Evolutionary conservation across 92 coral and sea anemone species (phyloP), one percentile per base, ranked within the genome.

Genomic region (Metridium senile): DNA sequence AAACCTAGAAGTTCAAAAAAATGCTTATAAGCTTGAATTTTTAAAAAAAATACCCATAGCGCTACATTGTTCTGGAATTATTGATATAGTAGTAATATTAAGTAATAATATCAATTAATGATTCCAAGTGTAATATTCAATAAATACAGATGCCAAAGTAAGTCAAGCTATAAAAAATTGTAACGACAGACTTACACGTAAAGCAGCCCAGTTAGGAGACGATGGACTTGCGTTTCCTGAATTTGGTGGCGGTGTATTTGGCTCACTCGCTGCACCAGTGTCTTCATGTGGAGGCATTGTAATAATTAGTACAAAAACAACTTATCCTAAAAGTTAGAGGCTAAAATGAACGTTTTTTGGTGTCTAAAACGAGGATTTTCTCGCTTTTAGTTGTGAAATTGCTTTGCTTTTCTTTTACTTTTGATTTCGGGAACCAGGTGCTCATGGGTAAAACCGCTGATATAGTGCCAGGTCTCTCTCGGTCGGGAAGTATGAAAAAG

Each of bases 221-320:
- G 82, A 46, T 26, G 70, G 33, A 18, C 28, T 62, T 0, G 75
- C n/a, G 35, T 57, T 68, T 47, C 61, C 59, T 2, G 78, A 64
- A 8, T 29, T 49, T 20, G 79, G 8, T 10, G 33, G 45, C 1
- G 39, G 39, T 13, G 49, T 53, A 27, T 78, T 64, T 11, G 85
- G 56, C 45, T 81, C 85, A 35, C 59, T 71, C 0, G 79, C 79
- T 0, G 80, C 85, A 22, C 65, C 78, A 43, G 85, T 46, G 33
- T 62, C 75, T 61, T 81, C 85, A 28, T 81, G 85, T 20, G 85
- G 85, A 35, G 85, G 52, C 85, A 81, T 81, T 20, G 7, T 57
- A 1, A 19, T 0, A 67, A 21, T 18, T 1, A 56, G 13, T 18
- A 49, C 17, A 25, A 53, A 52, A 51, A 54, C 27, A 53, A 59